Conservation (phyloP, 2,888 invertebrate genomes). For the Drosophila flavopinicola region DNA sequence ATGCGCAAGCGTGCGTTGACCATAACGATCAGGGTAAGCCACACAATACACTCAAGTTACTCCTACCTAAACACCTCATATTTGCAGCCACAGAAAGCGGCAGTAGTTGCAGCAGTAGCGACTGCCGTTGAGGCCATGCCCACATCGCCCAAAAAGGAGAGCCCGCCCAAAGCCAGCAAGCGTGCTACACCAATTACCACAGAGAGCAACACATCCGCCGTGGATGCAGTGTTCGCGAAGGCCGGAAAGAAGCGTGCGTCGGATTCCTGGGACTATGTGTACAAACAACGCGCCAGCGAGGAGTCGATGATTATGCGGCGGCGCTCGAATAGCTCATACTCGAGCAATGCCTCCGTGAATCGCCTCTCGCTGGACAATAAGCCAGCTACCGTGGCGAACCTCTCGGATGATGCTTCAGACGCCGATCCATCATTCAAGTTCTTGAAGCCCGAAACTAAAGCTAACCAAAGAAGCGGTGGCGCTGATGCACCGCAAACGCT, state of each 20-base stretch:
- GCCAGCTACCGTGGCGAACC: conserved; percentile 31
- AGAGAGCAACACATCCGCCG: conserved; percentile 7
- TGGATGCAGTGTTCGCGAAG: conserved; percentile 47
- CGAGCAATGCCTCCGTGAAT: conserved; percentile 88
- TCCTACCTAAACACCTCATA: not conserved
- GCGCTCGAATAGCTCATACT: conserved; percentile 93
- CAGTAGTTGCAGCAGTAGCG: not conserved
- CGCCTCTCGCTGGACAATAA: conserved; percentile 83
- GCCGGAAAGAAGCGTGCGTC: conserved; percentile 66
- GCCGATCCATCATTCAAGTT: conserved; percentile 81
- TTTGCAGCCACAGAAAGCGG: conserved; percentile 22
- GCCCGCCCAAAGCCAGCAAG: conserved; percentile 37
- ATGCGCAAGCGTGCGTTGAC: conserved; percentile 81
- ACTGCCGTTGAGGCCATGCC: conserved; percentile 21
- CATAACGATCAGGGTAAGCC: conserved; percentile 68
- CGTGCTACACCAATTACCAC: conserved; percentile 21
- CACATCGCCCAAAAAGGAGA: conserved; percentile 56
- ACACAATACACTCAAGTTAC: not conserved
- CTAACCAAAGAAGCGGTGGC: conserved; percentile 65
- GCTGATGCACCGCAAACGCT: conserved; percentile 75
- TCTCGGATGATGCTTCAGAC: conserved; percentile 66
- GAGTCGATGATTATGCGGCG: conserved; percentile 93
- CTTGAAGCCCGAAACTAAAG: conserved; percentile 81
- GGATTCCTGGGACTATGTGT: conserved; percentile 87
- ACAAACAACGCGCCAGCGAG: conserved; percentile 86